phyloP scores from a whole-genome alignment of 2,888 invertebrate species.

The Phymatocera aterrima region DNA sequence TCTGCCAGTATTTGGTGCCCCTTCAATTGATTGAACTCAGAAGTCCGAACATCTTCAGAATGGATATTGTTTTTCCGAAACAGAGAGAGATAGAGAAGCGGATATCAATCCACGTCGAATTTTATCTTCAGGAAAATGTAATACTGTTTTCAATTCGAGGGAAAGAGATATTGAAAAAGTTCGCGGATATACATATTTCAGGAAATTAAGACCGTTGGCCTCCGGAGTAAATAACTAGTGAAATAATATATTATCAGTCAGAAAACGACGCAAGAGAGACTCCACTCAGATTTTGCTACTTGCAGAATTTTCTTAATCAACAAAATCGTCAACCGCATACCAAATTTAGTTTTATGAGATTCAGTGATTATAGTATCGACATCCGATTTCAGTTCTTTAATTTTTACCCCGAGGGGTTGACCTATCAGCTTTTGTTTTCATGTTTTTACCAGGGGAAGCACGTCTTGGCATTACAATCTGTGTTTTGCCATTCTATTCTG shows the following conservation, averaged over 20 bases:
- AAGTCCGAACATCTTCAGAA: background rate
- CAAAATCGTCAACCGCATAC: background rate
- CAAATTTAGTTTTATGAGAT: background rate
- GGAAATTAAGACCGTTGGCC: constrained; percentile 29
- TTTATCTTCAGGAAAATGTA: background rate
- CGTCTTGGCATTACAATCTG: background rate
- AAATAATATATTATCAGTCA: too few relatives aligned
- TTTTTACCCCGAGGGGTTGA: background rate
- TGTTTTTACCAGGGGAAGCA: background rate
- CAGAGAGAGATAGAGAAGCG: background rate
- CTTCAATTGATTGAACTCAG: background rate
- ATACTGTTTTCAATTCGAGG: background rate
- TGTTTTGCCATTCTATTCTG: background rate
- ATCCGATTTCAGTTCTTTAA: background rate
- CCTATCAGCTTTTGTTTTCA: background rate
- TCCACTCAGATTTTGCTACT: too few relatives aligned
- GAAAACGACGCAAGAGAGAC: too few relatives aligned
- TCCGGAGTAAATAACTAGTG: too few relatives aligned
- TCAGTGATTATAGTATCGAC: background rate
- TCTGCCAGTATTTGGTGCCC: background rate
- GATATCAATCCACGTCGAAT: background rate
- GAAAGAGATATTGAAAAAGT: constrained; percentile 22
- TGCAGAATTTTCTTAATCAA: too few relatives aligned
- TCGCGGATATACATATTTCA: background rate
- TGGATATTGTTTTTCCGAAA: background rate